Conservation (phyloP, 2,888 invertebrate genomes). For the Diachrysia chrysitis region DNA sequence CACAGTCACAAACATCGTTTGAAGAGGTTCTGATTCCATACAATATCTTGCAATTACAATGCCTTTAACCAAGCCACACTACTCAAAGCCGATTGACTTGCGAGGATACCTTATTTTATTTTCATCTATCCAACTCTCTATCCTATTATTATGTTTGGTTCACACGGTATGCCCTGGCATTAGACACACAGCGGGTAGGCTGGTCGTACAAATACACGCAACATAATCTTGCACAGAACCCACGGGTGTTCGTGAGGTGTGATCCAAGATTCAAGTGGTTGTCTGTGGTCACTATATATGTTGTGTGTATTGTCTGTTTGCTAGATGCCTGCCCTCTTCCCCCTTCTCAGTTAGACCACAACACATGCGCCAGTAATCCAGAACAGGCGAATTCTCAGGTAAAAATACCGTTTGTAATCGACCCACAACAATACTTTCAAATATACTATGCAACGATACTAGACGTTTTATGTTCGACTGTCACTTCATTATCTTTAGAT, state of each 20-base stretch:
- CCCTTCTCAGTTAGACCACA: conserved; percentile 96
- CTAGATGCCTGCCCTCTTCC: conserved; percentile 98
- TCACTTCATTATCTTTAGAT: conserved; percentile 86
- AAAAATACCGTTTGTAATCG: conserved; percentile 88
- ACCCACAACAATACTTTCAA: conserved; percentile 87
- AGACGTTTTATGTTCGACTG: conserved; percentile 84
- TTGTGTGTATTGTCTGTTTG: conserved; percentile 96
- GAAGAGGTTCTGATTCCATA: conserved; percentile 58
- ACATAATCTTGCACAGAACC: conserved; percentile 83
- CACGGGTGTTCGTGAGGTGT: conserved; percentile 86
- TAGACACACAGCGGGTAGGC: conserved; percentile 78
- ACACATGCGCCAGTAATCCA: conserved; percentile 93
- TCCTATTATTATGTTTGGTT: conserved; percentile 82
- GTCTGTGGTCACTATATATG: conserved; percentile 90
- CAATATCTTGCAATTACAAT: conserved; percentile 46
- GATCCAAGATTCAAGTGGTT: conserved; percentile 88
- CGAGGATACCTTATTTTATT: conserved; percentile 76
- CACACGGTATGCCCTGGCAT: conserved; percentile 59
- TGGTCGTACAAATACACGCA: conserved; percentile 86
- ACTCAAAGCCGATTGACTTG: conserved; percentile 47
- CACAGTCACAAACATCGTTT: conserved; percentile 87
- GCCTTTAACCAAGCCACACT: conserved; percentile 60
- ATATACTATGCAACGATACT: conserved; percentile 87
- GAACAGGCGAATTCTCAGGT: conserved; percentile 93
- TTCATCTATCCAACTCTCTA: conserved; percentile 85